Percentiles rank a stretch among this genome's conserved stretches.
These are phyloP conservation scores for Poecilia velifera DNA, from an alignment of 2,797 vertebrate species.

Conservation along the genomic window DNA sequence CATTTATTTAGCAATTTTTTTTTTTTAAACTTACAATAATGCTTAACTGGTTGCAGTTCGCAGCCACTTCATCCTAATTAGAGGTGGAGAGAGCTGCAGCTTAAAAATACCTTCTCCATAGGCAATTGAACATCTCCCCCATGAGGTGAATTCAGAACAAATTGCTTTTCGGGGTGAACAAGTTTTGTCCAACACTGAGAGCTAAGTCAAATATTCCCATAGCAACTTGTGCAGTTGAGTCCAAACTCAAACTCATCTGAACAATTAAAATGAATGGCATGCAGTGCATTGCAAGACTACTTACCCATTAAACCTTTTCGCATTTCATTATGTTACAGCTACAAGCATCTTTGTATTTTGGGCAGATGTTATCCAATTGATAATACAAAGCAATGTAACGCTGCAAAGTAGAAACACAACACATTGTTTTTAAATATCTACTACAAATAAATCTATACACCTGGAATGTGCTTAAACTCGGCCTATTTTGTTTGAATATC, in stretches of 20 bases:
- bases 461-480: neutral
- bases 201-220: neutral
- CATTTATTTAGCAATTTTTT: neutral
- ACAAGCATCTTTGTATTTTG: neutral
- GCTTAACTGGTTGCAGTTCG: neutral
- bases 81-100: neutral
- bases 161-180: slow-evolving; percentile 5
- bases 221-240: neutral
- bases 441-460: neutral
- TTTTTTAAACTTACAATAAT: neutral
- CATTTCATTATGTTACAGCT: neutral
- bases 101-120: slow-evolving; percentile 5
- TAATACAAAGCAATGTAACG: neutral
- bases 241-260: neutral
- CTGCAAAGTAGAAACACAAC: neutral
- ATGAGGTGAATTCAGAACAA: slow-evolving; percentile 13
- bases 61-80: neutral
- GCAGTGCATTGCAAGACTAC: neutral
- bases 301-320: neutral
- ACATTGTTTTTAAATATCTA: neutral
- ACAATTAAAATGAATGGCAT: neutral
- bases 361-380: neutral
- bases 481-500: neutral
- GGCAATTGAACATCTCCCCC: slow-evolving; percentile 11
- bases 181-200: neutral